Evolutionary conservation across 2,888 invertebrate species (phyloP).

Genomic region (Mactromeris polynyma): DNA sequence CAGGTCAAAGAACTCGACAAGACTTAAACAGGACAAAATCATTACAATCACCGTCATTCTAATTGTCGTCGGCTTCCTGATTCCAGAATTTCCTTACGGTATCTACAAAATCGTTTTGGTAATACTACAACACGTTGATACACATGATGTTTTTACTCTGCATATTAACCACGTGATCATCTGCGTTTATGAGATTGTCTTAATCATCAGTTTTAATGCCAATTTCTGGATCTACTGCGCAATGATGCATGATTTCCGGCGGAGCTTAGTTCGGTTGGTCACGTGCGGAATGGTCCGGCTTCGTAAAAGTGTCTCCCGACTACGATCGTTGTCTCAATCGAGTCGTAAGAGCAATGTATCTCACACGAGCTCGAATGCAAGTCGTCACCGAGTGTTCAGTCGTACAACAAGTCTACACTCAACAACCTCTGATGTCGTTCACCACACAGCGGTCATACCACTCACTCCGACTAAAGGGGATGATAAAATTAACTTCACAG

Average conservation of each 20-base stretch:
- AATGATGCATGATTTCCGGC: conserved; percentile 66
- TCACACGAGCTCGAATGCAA: conserved; percentile 52
- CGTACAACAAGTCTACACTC: conserved; percentile 57
- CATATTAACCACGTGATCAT: conserved; percentile 39
- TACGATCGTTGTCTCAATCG: conserved; percentile 40
- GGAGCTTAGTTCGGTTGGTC: conserved; percentile 19
- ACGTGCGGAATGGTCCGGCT: conserved; percentile 41
- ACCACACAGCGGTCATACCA: conserved; percentile 40
- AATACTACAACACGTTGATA: conserved; percentile 4
- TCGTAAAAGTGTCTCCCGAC: background rate
- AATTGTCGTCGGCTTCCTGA: conserved; percentile 58
- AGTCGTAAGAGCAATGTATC: conserved; percentile 41
- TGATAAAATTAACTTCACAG: conserved; percentile 2
- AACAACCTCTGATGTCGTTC: conserved; percentile 46
- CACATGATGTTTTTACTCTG: background rate
- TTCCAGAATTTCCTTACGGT: conserved; percentile 63
- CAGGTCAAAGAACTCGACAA: conserved; percentile 5
- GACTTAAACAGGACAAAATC: conserved; percentile 54
- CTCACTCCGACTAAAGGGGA: conserved; percentile 28
- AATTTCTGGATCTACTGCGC: conserved; percentile 68
- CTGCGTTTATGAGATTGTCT: conserved; percentile 49
- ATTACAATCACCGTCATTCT: conserved; percentile 57
- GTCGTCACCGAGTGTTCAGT: conserved; percentile 56
- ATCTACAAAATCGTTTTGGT: conserved; percentile 49
- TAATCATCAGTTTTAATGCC: conserved; percentile 51